phyloP scores from a whole-genome alignment of 2,797 vertebrate genomes.

The Sternotherus odoratus region DNA sequence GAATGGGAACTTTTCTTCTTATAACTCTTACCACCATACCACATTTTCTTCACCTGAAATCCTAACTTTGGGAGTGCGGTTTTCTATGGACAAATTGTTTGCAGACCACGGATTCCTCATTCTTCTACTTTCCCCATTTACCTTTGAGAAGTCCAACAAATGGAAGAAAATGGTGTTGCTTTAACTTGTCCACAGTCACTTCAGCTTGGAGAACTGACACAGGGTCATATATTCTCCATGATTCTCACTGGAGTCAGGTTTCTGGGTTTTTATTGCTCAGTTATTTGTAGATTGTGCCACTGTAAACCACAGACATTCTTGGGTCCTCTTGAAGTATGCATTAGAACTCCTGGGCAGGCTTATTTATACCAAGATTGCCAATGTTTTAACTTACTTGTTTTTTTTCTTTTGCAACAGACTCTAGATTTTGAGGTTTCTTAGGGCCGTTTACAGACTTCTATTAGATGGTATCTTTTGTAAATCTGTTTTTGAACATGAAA shows the following conservation, averaged over 20 bases:
- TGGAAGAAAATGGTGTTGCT: not conserved
- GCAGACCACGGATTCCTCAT: not conserved
- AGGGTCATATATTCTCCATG: not conserved
- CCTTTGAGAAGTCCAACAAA: not conserved
- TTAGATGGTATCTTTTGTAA: not conserved
- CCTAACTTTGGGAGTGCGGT: not conserved
- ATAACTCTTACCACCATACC: not conserved
- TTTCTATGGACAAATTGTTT: not conserved
- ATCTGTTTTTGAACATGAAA: not conserved
- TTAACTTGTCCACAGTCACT: not conserved
- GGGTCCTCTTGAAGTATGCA: not conserved
- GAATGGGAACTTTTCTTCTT: not conserved
- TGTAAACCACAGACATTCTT: not conserved
- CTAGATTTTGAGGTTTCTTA: not conserved
- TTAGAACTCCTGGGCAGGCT: not conserved
- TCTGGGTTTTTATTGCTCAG: not conserved
- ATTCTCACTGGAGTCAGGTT: not conserved
- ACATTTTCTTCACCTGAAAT: not conserved
- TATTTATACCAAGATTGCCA: not conserved
- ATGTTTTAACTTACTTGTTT: not conserved
- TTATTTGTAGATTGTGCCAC: not conserved
- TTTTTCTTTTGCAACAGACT: not conserved
- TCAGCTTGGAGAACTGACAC: not conserved
- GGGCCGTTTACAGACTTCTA: not conserved
- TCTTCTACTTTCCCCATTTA: not conserved